A percentile compares a stretch with the other conserved stretches of the same genome.
Conservation (phyloP, 37 sponge, comb jelly and placozoan genomes). For the Oscarella lobularis region DNA sequence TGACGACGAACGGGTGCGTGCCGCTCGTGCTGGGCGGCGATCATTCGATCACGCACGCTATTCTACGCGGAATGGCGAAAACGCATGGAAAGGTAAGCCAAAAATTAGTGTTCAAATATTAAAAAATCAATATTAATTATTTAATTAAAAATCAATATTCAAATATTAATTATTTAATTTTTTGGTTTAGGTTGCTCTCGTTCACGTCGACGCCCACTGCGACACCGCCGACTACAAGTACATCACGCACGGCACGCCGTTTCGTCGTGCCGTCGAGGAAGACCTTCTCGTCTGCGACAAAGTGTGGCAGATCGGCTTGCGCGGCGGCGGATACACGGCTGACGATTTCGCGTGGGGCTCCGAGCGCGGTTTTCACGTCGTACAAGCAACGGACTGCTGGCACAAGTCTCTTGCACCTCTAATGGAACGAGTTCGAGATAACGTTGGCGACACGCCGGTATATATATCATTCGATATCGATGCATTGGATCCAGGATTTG, state of each 20-base stretch:
- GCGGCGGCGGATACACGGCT: slow-evolving; percentile 15
- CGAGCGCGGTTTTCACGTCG: slow-evolving; percentile 27
- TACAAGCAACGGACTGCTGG: slow-evolving; percentile 29
- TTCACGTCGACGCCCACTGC: slow-evolving; percentile 62
- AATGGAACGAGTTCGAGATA: slow-evolving; percentile 26
- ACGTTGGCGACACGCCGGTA: slow-evolving; percentile 26
- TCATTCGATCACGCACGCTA: slow-evolving; percentile 50
- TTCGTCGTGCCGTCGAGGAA: slow-evolving; percentile 51
- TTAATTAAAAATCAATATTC: not conserved
- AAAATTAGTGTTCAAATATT: not conserved
- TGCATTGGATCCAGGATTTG: slow-evolving; percentile 45
- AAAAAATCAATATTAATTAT: not conserved
- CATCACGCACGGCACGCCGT: slow-evolving; percentile 58
- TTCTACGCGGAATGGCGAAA: slow-evolving; percentile 29
- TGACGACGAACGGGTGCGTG: slow-evolving; percentile 23
- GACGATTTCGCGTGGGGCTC: slow-evolving; percentile 23
- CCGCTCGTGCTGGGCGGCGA: slow-evolving; percentile 63
- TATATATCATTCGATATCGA: slow-evolving; percentile 69
- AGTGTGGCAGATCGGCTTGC: slow-evolving; percentile 50
- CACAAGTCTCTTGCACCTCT: slow-evolving; percentile 42
- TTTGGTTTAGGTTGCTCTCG: slow-evolving; percentile 15
- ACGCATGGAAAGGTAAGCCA: slow-evolving; percentile 19
- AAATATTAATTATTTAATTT: not conserved
- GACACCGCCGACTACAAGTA: slow-evolving; percentile 24
- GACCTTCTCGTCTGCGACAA: slow-evolving; percentile 27